Conservation (phyloP, 1,140 invertebrate genomes). For the Aleiodes sp. region DNA sequence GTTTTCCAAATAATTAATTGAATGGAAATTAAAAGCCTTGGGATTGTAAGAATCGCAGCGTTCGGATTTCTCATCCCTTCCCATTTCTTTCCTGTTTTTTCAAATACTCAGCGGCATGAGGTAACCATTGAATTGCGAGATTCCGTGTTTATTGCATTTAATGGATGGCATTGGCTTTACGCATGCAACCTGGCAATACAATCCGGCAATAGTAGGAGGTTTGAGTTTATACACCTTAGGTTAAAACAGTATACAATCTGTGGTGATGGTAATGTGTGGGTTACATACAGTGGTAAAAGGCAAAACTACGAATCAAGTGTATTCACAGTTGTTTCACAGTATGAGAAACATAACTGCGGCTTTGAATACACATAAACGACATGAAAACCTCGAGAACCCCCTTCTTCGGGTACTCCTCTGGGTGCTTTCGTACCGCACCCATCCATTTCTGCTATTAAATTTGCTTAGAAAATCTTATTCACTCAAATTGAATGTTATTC, state of each 20-base stretch:
- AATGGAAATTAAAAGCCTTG: too few species aligned
- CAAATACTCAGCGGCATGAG: slow-evolving; percentile 12
- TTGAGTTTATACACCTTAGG: not conserved
- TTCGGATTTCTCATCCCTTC: too few species aligned
- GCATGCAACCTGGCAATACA: slow-evolving; percentile 47
- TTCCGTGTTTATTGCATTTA: slow-evolving; percentile 57
- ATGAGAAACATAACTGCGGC: slow-evolving; percentile 2
- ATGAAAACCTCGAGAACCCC: slow-evolving; percentile 43
- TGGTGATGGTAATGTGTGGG: slow-evolving; percentile 16
- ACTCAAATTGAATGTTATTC: too few species aligned
- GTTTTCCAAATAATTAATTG: too few species aligned
- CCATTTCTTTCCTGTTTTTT: not conserved
- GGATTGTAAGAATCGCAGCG: too few species aligned
- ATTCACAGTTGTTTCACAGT: slow-evolving; percentile 39
- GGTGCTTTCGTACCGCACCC: slow-evolving; percentile 42
- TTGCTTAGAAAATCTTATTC: too few species aligned
- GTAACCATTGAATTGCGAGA: slow-evolving; percentile 50
- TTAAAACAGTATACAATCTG: slow-evolving; percentile 14
- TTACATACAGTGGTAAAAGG: not conserved
- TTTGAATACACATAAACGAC: slow-evolving; percentile 45
- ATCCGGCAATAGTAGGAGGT: not conserved
- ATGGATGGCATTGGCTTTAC: slow-evolving; percentile 49
- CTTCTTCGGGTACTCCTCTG: slow-evolving; percentile 22
- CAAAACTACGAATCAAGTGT: slow-evolving; percentile 23
- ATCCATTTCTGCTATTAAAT: slow-evolving; percentile 60